Evolutionary conservation across 2,888 invertebrate species (phyloP), one percentile per base, ranked within the genome.

Genomic region (Coelinius sp.): DNA sequence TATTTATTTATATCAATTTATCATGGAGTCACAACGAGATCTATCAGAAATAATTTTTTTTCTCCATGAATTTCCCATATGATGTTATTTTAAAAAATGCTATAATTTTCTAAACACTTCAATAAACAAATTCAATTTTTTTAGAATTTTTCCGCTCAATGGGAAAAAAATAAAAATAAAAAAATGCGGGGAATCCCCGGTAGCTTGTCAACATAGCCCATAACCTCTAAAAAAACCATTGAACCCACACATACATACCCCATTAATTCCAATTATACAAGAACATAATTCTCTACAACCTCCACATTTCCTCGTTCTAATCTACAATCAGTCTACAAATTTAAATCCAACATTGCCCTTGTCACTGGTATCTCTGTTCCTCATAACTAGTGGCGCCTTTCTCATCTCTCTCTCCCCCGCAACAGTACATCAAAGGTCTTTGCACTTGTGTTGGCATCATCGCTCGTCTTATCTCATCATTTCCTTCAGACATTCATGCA

Each of bases 271-370:
- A 56, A 56, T 56, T 7, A 56, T 8, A 2, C 14, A 25, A 6
- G 25, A 56, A n/a, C n/a, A n/a, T n/a, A 27, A 17, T 12, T n/a
- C 27, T 14, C 12, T 14, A 14, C 56, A 27, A 27, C 56, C 56
- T 56, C 56, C 56, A 14, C 56, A 56, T 12, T 24, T 56, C 56
- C 49, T 49, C 49, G 22, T 7, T 49, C 56, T 56, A 56, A 56
- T 56, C 56, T 56, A 3, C 27, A 56, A 56, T 56, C 56, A 22
- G 56, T 56, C 56, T 56, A 27, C 56, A 14, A 56, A 56, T 56
- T 56, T 27, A 27, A 56, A 10, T 22, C 12, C 24, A 10, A 14
- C 27, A 56, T 56, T 56, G n/a, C n/a, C n/a, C 56, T 14, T 25
- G 7, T 27, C 17, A 22, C 17, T 2, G 1, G 24, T 52, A 52